A percentile compares a stretch with the other conserved stretches of the same genome.
phyloP scores from a whole-genome alignment of 2,888 invertebrate genomes.

The Erebia aethiops region DNA sequence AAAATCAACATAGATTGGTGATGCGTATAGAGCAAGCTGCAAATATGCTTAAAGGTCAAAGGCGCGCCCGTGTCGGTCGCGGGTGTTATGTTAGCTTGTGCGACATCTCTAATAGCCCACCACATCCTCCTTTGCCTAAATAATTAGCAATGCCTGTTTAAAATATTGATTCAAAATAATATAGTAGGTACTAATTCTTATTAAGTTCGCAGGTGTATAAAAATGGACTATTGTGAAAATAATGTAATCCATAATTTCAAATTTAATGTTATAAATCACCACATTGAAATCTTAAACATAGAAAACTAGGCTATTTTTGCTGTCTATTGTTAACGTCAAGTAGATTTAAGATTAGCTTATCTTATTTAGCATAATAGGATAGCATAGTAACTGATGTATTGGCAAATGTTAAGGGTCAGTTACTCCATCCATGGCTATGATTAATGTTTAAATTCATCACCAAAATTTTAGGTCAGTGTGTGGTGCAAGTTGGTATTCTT shows the following conservation, averaged over 20 bases:
- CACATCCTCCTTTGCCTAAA: conserved; percentile 45
- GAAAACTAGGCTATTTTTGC: not conserved
- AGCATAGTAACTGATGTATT: not conserved
- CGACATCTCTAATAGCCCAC: conserved; percentile 51
- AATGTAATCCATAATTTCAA: not conserved
- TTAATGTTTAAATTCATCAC: too few relatives aligned
- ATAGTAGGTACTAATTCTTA: conserved; percentile 21
- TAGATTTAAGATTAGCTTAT: not conserved
- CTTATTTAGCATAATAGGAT: not conserved
- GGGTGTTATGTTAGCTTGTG: conserved; percentile 52
- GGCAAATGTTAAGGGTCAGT: too few relatives aligned
- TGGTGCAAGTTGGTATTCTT: not conserved
- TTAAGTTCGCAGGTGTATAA: conserved; percentile 20
- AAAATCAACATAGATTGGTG: conserved; percentile 80
- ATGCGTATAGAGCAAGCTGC: conserved; percentile 75
- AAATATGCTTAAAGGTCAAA: conserved; percentile 66
- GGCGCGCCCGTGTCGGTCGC: conserved; percentile 52
- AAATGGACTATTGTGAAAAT: not conserved
- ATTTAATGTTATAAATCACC: conserved; percentile 6
- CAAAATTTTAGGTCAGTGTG: too few relatives aligned
- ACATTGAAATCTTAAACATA: not conserved
- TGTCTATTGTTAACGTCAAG: not conserved
- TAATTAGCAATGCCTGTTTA: conserved; percentile 19
- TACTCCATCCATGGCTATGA: too few relatives aligned
- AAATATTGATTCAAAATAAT: conserved; percentile 9